Conservation (phyloP, 2,113 vertebrate genomes). For the Takifugu bimaculatus region DNA sequence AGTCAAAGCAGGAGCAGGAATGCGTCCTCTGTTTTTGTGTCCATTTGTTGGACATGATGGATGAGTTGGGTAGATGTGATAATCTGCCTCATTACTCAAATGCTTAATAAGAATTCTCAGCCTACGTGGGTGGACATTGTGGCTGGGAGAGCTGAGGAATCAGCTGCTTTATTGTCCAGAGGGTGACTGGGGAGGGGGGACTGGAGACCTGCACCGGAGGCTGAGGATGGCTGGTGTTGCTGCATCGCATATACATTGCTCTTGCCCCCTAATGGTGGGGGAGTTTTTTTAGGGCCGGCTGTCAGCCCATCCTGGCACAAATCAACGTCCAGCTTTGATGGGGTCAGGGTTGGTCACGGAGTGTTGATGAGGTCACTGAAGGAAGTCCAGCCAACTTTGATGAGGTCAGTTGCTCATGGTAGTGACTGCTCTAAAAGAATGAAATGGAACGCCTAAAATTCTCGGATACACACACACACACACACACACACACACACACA, state of each 20-base stretch:
- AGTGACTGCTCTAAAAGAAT: conserved; percentile 43
- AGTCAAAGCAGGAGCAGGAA: conserved; percentile 72
- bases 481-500: too few relatives aligned
- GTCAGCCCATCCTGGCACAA: conserved; percentile 26
- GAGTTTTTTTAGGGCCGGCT: conserved; percentile 65
- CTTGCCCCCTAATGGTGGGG: conserved; percentile 72
- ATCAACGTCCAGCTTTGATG: conserved; percentile 73
- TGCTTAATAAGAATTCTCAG: conserved; percentile 77
- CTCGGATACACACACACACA: too few relatives aligned
- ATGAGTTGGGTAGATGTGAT: conserved; percentile 80
- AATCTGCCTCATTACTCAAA: conserved; percentile 82
- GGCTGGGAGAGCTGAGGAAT: conserved; percentile 60
- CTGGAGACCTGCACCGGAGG: conserved; percentile 66
- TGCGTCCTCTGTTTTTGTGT: conserved; percentile 74
- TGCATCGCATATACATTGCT: conserved; percentile 68
- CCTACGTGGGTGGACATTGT: conserved; percentile 74
- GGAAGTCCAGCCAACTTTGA: conserved; percentile 73
- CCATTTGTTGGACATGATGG: conserved; percentile 78
- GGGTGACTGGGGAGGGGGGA: conserved; percentile 27
- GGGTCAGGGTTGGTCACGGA: conserved; percentile 71
- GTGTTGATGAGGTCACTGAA: conserved; percentile 75
- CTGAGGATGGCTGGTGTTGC: conserved; percentile 64
- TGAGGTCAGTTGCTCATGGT: conserved; percentile 70
- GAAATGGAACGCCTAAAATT: conserved; percentile 26
- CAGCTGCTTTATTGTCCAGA: conserved; percentile 65